Base-by-base conservation (phyloP, 2,888 invertebrate genomes). In the Abscondita cerata region DNA sequence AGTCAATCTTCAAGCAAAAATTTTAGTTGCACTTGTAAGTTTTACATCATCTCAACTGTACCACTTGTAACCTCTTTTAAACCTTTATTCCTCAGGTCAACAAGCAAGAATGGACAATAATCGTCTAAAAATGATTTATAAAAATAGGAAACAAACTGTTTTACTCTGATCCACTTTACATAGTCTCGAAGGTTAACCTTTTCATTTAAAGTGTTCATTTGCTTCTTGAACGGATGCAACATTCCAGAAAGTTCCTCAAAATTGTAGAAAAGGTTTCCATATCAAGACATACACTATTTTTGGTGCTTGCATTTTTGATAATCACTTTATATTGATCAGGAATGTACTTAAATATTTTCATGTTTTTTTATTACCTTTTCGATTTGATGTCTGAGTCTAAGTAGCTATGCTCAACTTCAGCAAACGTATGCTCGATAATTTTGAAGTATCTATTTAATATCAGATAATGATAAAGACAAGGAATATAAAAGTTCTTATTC, bases 141-240 rank as follows among this genome's bases (percentile, higher is more conserved):
- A 20, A 48, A 48, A 48, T 48, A 48, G 12, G 9, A 20, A 1
- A 25, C 47, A 20, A 48, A 48, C 15, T 48, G 9, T 48, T 48
- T 31, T 2, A 25, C 12, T n/a, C 47, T 5, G 9, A 48, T 48
- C 47, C 47, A 48, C 31, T 48, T 48, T 8, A 48, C n/a, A n/a
- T 12, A 13, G 31, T 19, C n/a, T n/a, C n/a, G n/a, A n/a, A 41
- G 9, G 15, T 16, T 4, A 2, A 13, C 9, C 13, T 25, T 31
- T 31, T 31, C 47, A 8, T 31, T 31, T 5, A 31, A n/a, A 25
- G 12, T 48, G 12, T 31, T 48, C 1, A 8, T 38, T 38, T 8
- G 4, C 9, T 44, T 44, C n/a, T 18, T 44, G 18, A 11, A 9
- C 18, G 19, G 15, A 41, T 16, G 15, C 15, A 41, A 13, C 8